Evolutionary conservation across 2,113 vertebrate species (phyloP).

Genomic region (Plestiodon gilberti): DNA sequence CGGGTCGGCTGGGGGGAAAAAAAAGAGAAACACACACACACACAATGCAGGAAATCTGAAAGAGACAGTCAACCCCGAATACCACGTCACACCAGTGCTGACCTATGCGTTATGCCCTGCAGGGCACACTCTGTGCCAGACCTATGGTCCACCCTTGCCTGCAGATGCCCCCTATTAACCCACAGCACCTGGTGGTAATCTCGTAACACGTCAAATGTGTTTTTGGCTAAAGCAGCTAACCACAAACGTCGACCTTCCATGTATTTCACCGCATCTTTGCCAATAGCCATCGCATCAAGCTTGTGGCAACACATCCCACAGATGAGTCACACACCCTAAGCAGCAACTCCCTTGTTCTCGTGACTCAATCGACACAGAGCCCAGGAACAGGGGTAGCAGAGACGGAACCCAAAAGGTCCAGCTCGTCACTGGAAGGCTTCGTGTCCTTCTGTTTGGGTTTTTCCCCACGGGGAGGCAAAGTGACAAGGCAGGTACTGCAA

Average conservation of each 20-base stretch:
- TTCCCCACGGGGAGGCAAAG: not conserved
- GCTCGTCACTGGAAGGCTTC: not conserved
- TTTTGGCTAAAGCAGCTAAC: not conserved
- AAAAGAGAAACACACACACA: not conserved
- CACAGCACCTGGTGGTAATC: not conserved
- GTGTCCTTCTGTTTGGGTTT: not conserved
- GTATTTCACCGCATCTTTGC: not conserved
- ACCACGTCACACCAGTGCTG: too few relatives aligned
- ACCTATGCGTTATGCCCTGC: too few relatives aligned
- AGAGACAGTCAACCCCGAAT: too few relatives aligned
- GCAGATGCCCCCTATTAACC: too few relatives aligned
- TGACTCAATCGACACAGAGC: too few relatives aligned
- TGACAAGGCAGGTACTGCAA: not conserved
- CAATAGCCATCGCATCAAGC: not conserved
- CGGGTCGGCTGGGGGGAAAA: slow-evolving; percentile 83
- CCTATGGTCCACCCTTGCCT: too few relatives aligned
- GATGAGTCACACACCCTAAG: not conserved
- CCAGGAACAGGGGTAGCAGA: not conserved
- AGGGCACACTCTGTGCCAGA: too few relatives aligned
- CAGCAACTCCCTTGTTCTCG: not conserved
- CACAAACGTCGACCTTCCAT: not conserved
- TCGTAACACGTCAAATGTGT: not conserved
- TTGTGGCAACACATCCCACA: not conserved
- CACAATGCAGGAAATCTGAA: too few relatives aligned
- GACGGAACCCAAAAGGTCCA: not conserved